A percentile compares a stretch with the other conserved stretches of the same genome.
Conservation (phyloP, 2,797 vertebrate genomes). For the Euthynnus affinis region DNA sequence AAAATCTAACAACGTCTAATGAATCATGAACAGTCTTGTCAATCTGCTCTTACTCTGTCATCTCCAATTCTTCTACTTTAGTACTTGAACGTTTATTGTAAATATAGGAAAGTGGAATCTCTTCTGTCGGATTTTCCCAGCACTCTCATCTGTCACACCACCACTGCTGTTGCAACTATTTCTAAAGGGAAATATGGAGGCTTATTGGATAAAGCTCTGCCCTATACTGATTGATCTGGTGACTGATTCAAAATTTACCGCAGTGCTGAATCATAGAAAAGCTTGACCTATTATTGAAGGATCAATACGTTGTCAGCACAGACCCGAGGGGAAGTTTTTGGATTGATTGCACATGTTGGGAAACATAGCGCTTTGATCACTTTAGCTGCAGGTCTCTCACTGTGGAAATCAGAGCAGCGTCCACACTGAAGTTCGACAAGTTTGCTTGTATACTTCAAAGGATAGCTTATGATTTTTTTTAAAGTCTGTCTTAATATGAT, state of each 20-base stretch:
- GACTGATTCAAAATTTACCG: slow-evolving; percentile 47
- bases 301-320: slow-evolving; percentile 53
- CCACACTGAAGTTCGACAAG: slow-evolving; percentile 15
- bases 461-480: not conserved
- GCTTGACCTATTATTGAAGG: slow-evolving; percentile 52
- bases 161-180: slow-evolving; percentile 19
- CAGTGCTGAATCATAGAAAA: slow-evolving; percentile 55
- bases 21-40: slow-evolving; percentile 60
- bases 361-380: slow-evolving; percentile 20
- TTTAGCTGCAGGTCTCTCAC: slow-evolving; percentile 36
- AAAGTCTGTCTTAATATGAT: not conserved
- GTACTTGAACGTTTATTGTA: slow-evolving; percentile 10
- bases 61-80: slow-evolving; percentile 36
- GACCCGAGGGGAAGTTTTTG: slow-evolving; percentile 34
- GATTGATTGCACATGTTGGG: slow-evolving; percentile 58
- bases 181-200: slow-evolving; percentile 43
- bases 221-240: slow-evolving; percentile 42
- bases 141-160: slow-evolving; percentile 39
- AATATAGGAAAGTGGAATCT: slow-evolving; percentile 32
- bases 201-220: slow-evolving; percentile 44
- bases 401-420: slow-evolving; percentile 19
- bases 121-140: slow-evolving; percentile 30
- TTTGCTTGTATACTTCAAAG: slow-evolving; percentile 13
- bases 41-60: slow-evolving; percentile 50
- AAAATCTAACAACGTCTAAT: slow-evolving; percentile 58